Evolutionary conservation across 2,113 vertebrate species (phyloP).

Genomic region (Calidris pygmaea): DNA sequence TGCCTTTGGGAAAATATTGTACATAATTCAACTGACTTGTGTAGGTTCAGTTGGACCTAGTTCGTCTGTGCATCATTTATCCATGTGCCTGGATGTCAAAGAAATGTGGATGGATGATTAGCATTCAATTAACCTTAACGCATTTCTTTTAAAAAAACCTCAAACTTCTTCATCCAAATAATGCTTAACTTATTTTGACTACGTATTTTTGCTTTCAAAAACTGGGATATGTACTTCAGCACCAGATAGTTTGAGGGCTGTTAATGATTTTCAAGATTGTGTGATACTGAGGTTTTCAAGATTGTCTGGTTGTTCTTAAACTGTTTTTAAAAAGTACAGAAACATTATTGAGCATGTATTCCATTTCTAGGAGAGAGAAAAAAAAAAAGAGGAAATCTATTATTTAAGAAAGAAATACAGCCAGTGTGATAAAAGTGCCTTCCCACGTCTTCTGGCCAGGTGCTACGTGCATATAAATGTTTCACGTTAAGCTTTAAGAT

Average conservation of each 20-base stretch:
- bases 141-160: background rate
- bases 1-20: background rate
- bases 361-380: constrained; percentile 37
- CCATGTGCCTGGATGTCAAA: background rate
- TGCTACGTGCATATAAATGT: constrained; percentile 81
- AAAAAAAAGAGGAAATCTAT: constrained; percentile 60
- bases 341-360: constrained; percentile 60
- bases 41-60: background rate
- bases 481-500: constrained; percentile 82
- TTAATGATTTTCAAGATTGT: constrained; percentile 19
- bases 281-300: background rate
- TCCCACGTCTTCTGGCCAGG: constrained; percentile 76
- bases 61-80: background rate
- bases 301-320: constrained; percentile 54
- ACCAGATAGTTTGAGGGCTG: background rate
- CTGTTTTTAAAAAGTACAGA: constrained; percentile 29
- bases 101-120: background rate
- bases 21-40: background rate
- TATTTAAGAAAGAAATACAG: constrained; percentile 79
- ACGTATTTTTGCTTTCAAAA: no score
- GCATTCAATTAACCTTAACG: background rate
- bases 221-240: background rate
- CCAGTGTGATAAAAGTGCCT: constrained; percentile 69
- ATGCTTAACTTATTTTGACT: background rate
- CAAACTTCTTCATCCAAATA: background rate